Evolutionary conservation across 1,140 invertebrate species (phyloP), one percentile per base, ranked within the genome.

Genomic region (Pomacea maculata): DNA sequence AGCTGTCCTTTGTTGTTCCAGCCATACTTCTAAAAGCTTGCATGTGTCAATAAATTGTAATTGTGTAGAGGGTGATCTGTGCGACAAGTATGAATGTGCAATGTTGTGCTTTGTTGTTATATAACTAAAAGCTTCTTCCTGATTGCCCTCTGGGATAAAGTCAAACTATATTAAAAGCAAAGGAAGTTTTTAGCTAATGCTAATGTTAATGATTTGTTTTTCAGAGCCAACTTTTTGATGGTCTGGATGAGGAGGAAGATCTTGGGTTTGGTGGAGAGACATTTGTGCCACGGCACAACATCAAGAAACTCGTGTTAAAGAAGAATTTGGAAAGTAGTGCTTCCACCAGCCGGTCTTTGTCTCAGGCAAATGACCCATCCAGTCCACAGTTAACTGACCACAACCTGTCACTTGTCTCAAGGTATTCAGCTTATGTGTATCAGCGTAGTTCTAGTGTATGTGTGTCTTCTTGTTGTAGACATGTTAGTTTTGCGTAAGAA

Each of bases 211-310:
- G 21, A 1, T 45, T 73, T 81, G 70, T 74, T 78, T 83, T 88
- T 52, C 85, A 92, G 89, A 78, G 85, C 15, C 90, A 92, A 79
- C 85, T 94, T 54, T 94, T 94, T 90, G 93, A 93, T 87, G 93
- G 93, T 29, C 88, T 94, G 73, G 93, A 93, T 84, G 91, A 93
- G 80, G 92, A 93, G 81, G 92, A 92, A 71, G 92, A 92, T 63
- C 87, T 88, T 52, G 88, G 85, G 71, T 89, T 90, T 83, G 91
- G 89, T 17, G 86, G 84, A 73, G 91, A 92, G 79, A 89, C 90
- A 0, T 93, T 94, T 82, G 89, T 92, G 63, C 93, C 93, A 14
- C 90, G 93, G 68, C 91, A 90, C 79, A 93, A 92, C 85, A 90
- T 94, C 10, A 94, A 94, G 87, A 93, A 93, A 85, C 87, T 94